Evolutionary conservation across 23 tunicate genomes (phyloP).

Genomic region (Styela plicata): DNA sequence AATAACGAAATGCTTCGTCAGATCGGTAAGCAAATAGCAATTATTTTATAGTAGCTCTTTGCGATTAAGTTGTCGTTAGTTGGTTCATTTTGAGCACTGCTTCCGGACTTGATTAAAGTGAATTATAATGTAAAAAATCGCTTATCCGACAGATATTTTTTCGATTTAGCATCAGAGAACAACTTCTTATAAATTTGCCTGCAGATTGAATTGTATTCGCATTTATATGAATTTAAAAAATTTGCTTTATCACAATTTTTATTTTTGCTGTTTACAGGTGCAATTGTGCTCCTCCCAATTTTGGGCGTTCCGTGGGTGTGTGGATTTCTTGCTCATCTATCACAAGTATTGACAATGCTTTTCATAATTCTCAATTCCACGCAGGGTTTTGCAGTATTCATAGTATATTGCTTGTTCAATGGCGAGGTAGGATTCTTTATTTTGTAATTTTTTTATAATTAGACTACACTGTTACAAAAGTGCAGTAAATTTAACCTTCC

Average conservation of each 20-base stretch:
- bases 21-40: too few relatives aligned
- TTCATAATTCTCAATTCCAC: slow-evolving; percentile 64
- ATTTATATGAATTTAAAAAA: background rate
- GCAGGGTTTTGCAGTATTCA: slow-evolving; percentile 74
- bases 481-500: too few relatives aligned
- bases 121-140: too few relatives aligned
- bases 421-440: slow-evolving; percentile 54
- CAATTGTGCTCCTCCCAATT: slow-evolving; percentile 64
- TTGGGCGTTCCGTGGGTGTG: slow-evolving; percentile 81
- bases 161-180: background rate
- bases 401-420: slow-evolving; percentile 69
- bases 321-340: slow-evolving; percentile 49
- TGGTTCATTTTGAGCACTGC: too few relatives aligned
- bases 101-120: too few relatives aligned
- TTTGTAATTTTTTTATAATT: background rate
- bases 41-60: too few relatives aligned
- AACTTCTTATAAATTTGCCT: background rate
- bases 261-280: slow-evolving; percentile 38
- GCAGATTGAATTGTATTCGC: too few relatives aligned
- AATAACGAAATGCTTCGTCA: too few relatives aligned
- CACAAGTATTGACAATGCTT: slow-evolving; percentile 36
- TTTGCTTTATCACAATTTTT: background rate
- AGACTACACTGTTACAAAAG: too few relatives aligned
- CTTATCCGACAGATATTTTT: too few relatives aligned
- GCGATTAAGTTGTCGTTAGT: too few relatives aligned